Conservation (phyloP, 2,888 invertebrate species). For the Lepidochitona cinerea region DNA sequence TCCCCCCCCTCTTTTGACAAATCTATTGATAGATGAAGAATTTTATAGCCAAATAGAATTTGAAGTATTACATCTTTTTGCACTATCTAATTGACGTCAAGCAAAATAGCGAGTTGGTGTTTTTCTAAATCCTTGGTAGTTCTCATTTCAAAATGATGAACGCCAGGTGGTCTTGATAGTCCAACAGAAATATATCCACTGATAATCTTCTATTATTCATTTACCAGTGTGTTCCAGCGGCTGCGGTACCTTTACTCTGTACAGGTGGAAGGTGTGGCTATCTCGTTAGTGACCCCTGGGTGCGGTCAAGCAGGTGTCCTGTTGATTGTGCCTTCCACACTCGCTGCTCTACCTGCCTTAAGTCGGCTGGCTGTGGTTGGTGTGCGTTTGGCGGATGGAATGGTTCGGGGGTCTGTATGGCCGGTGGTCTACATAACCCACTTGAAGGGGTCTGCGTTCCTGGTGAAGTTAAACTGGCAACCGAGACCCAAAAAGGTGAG, state of each 20-base stretch:
- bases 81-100: too few species aligned
- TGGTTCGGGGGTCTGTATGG: conserved; percentile 85
- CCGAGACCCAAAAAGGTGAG: neutral
- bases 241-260: conserved; percentile 88
- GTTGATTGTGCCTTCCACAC: conserved; percentile 86
- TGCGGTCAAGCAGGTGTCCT: conserved; percentile 81
- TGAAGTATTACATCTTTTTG: too few species aligned
- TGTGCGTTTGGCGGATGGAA: conserved; percentile 78
- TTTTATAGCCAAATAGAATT: too few species aligned
- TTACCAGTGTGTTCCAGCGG: conserved; percentile 88
- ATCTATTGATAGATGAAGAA: too few species aligned
- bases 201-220: too few species aligned
- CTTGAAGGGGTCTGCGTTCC: neutral
- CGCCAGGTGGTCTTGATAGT: too few species aligned
- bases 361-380: conserved; percentile 95
- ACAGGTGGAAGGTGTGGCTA: conserved; percentile 92
- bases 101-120: too few species aligned
- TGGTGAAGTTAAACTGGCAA: neutral
- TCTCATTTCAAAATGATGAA: too few species aligned
- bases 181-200: too few species aligned
- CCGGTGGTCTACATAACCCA: conserved; percentile 81
- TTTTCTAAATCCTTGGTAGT: too few species aligned
- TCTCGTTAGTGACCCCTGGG: conserved; percentile 35
- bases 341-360: conserved; percentile 89
- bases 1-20: too few species aligned